These are phyloP conservation scores for Trichogramma evanescens DNA, from an alignment of 2,888 invertebrate species.

Conservation along the genomic window DNA sequence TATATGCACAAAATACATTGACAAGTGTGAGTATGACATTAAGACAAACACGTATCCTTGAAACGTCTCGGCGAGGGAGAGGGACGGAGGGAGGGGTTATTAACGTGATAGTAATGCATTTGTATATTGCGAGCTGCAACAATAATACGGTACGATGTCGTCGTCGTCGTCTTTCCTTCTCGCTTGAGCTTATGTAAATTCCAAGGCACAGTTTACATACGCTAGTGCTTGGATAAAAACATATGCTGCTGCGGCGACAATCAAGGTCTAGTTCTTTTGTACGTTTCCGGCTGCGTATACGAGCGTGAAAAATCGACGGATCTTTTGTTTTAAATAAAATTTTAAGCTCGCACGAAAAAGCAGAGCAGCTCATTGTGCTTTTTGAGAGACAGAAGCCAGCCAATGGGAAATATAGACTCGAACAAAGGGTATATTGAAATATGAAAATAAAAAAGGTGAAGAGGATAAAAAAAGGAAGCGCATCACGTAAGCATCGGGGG, in stretches of 20 bases:
- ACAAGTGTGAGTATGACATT: conserved; percentile 38
- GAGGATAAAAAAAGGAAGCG: conserved; percentile 19
- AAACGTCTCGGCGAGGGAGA: conserved; percentile 1
- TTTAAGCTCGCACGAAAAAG: no score
- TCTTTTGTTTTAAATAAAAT: no score
- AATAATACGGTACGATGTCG: conserved; percentile 33
- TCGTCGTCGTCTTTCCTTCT: conserved; percentile 23
- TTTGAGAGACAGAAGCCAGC: neutral
- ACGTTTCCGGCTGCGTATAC: conserved; percentile 26
- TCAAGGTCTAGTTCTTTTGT: conserved; percentile 27
- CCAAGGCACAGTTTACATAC: conserved; percentile 27
- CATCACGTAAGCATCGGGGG: conserved; percentile 8
- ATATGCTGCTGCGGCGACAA: conserved; percentile 31
- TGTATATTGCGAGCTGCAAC: conserved; percentile 29
- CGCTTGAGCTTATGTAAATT: conserved; percentile 38
- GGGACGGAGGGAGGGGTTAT: conserved; percentile 32
- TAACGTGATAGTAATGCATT: conserved; percentile 37
- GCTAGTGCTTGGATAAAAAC: conserved; percentile 34
- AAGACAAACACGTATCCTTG: conserved; percentile 41
- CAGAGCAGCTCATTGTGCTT: no score
- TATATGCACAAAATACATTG: no score
- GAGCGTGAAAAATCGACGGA: neutral
- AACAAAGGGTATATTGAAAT: conserved; percentile 14
- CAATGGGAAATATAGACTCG: conserved; percentile 22
- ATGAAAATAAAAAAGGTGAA: neutral